Evolutionary conservation across 2,797 vertebrate genomes (phyloP), one percentile per base, ranked within the genome.

Genomic region (Liasis olivaceus): DNA sequence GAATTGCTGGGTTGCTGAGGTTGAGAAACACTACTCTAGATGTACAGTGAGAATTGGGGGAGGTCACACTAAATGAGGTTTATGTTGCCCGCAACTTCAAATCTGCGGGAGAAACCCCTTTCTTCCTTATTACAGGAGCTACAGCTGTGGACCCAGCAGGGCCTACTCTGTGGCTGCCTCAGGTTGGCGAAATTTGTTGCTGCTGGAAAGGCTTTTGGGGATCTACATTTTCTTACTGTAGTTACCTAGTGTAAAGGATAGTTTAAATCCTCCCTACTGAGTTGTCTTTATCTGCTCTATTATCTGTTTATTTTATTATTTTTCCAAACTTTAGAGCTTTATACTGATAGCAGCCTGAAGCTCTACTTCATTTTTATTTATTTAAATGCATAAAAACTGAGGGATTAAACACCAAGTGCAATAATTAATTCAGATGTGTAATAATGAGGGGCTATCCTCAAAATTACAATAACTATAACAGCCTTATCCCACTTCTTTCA

Each of bases 81-180:
- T 64, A 22, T 20, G 62, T 7, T 64, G 17, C 62, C 24, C 62
- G 26, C 15, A 64, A 26, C 20, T 3, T 77, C 28, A 14, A 1
- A 31, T 77, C 69, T 9, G 12, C 4, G 66, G 77, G 31, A 17
- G 3, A 24, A 24, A 58, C n/a, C 58, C 8, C 24, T 42, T n/a
- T 87, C 13, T 31, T 20, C 62, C 62, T 64, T 54, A 54, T 54
- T 54, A 54, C 51, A 54, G 51, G 51, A 54, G 2, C 85, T 31
- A 20, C 15, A 26, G 8, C 42, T 31, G 17, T 28, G 7, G 7
- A 1, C 1, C 15, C 0, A 11, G 20, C 2, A 66, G 28, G 60
- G 60, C 22, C 81, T 91, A 26, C 1, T 28, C 20, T 31, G 22
- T 64, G 72, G 36, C 13, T 59, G 56, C 56, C 56, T 58, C 12